Evolutionary conservation across 1,140 invertebrate genomes (phyloP), one percentile per base, ranked within the genome.

Genomic region (Pentalonia nigronervosa): DNA sequence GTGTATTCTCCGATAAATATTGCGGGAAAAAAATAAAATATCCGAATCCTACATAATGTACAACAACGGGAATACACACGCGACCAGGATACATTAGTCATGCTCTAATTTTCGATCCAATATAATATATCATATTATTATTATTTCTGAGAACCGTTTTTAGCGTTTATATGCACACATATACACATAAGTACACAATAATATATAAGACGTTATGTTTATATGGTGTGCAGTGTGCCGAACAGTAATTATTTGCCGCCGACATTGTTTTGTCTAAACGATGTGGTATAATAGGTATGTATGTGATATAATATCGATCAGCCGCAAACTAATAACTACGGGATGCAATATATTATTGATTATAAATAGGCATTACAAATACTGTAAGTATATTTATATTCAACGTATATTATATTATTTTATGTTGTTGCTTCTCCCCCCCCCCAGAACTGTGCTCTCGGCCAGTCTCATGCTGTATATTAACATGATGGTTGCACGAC

Each of bases 101-200:
- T 84, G 91, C 91, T 93, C 91, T 41, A 93, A 30, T 93, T 93
- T 90, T n/a, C 7, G 36, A 30, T 67, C n/a, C 36, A 25, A 45
- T 45, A n/a, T 67, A 30, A 56, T 60, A 76, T 34, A 76, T 67
- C 60, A 30, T 67, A 0, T 67, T 67, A 67, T 76, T 76, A 1
- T 20, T 60, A 90, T 90, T 90, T 60, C 56, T 45, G 53, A 60
- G 56, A 90, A 90, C 45, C 89, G 41, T 60, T 90, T 90, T 41
- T 36, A 20, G 17, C 25, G 14, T 86, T 23, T 47, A 84, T 30
- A n/a, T 21, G 14, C 9, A 45, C 11, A n/a, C 36, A 17, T 23
- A 9, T 4, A 45, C 34, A 36, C 36, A n/a, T 21, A 47, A 23
- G n/a, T 34, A 34, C 34, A 88, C 20, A 41, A 14, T n/a, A 17